These are phyloP conservation scores for Agrochola circellaris DNA, from an alignment of 2,888 invertebrate species.

Conservation along the genomic window DNA sequence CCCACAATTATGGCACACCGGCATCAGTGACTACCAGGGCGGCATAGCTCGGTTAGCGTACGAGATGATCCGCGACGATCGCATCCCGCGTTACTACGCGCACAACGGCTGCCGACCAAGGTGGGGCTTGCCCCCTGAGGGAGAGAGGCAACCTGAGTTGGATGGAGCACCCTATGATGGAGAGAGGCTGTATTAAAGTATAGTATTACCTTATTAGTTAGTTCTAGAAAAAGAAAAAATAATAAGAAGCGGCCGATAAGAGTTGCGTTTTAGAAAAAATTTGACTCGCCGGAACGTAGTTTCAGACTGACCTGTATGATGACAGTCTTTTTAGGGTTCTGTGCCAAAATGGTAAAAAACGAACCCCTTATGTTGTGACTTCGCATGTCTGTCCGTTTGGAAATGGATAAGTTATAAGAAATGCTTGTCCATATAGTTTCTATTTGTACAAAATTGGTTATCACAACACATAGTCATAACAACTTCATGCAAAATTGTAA, in stretches of 20 bases:
- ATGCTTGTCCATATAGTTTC: neutral
- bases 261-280: neutral
- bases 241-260: neutral
- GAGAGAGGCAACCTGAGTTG: constrained; percentile 81
- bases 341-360: neutral
- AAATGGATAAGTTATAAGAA: neutral
- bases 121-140: constrained; percentile 86
- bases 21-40: constrained; percentile 82
- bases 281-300: too few relatives aligned
- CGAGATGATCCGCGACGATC: constrained; percentile 83
- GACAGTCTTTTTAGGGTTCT: neutral
- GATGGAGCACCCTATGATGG: constrained; percentile 83
- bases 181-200: constrained; percentile 81
- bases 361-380: neutral
- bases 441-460: neutral
- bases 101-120: constrained; percentile 82
- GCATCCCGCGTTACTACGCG: constrained; percentile 80
- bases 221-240: neutral
- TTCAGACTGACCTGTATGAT: neutral
- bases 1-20: constrained; percentile 80
- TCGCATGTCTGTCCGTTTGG: neutral
- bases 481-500: neutral
- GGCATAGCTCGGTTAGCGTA: constrained; percentile 84
- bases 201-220: neutral
- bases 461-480: too few relatives aligned